Percentiles rank a stretch among this genome's conserved stretches.
phyloP scores from a whole-genome alignment of 2,888 invertebrate genomes.

The Cosmia pyralina region DNA sequence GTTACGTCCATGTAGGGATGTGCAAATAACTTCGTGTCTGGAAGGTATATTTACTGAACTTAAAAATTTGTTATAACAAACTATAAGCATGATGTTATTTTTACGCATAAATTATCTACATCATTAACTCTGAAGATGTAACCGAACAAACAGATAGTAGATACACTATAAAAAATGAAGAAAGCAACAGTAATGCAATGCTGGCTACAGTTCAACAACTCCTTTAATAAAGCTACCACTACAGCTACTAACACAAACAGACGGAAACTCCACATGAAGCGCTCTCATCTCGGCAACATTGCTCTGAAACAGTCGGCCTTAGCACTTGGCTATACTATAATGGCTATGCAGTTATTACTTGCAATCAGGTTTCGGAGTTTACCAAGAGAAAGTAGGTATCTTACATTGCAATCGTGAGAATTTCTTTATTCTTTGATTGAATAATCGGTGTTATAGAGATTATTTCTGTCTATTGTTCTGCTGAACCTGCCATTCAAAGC shows the following conservation, averaged over 20 bases:
- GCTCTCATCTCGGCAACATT: conserved; percentile 31
- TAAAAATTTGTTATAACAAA: conserved; percentile 4
- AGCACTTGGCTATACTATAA: conserved; percentile 34
- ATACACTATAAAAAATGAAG: neutral
- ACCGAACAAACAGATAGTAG: neutral
- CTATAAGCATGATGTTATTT: neutral
- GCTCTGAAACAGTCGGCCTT: conserved; percentile 46
- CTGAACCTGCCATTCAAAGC: conserved; percentile 6
- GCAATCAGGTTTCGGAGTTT: conserved; percentile 60
- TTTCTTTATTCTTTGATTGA: conserved; percentile 50
- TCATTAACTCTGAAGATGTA: neutral
- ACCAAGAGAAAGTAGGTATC: conserved; percentile 63
- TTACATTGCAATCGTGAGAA: conserved; percentile 47
- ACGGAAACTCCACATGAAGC: conserved; percentile 26
- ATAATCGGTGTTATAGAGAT: conserved; percentile 29
- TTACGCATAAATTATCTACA: neutral
- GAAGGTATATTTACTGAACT: neutral
- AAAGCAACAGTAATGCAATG: conserved; percentile 11
- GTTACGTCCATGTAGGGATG: conserved; percentile 15
- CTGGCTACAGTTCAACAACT: conserved; percentile 4
- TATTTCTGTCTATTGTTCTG: conserved; percentile 46
- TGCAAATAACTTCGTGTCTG: conserved; percentile 9
- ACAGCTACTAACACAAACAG: conserved; percentile 19
- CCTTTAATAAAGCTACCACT: too few relatives aligned
- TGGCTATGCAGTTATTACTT: conserved; percentile 57